These are phyloP conservation scores for Chloroclysta siterata DNA, from an alignment of 2,888 invertebrate species.

Conservation along the genomic window DNA sequence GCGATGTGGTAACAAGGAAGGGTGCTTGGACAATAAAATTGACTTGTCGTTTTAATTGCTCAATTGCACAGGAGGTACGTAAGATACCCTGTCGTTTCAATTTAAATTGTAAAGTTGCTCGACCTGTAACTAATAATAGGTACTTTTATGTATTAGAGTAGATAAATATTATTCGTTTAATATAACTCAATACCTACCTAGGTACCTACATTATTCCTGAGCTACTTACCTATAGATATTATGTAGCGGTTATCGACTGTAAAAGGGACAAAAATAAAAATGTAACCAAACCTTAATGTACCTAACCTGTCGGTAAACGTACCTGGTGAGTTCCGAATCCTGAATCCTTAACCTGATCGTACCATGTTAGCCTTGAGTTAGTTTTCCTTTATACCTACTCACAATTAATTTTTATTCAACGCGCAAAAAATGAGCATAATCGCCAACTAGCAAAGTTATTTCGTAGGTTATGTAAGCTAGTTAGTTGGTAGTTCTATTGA, in stretches of 20 bases:
- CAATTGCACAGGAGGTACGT: constrained; percentile 44
- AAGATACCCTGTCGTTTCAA: constrained; percentile 16
- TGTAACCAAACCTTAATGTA: no score
- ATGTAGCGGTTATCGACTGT: not conserved
- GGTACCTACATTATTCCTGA: no score
- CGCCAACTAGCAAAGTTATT: not conserved
- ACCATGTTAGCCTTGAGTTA: constrained; percentile 50
- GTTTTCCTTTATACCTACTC: not conserved
- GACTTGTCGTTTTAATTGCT: constrained; percentile 62
- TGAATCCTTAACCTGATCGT: constrained; percentile 38
- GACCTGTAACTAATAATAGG: not conserved
- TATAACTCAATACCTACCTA: no score
- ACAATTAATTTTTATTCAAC: no score
- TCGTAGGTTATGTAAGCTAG: not conserved
- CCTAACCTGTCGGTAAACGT: no score
- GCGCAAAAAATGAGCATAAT: not conserved
- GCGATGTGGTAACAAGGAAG: constrained; percentile 75
- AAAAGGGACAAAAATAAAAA: no score
- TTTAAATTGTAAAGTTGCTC: constrained; percentile 14
- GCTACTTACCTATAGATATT: no score
- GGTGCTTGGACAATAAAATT: constrained; percentile 73
- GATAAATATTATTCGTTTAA: no score
- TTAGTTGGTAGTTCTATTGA: no score
- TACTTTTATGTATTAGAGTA: no score
- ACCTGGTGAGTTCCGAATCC: not conserved